These are phyloP conservation scores for Schizopygopsis pylzovi DNA, from an alignment of 2,797 vertebrate species.

Conservation along the genomic window DNA sequence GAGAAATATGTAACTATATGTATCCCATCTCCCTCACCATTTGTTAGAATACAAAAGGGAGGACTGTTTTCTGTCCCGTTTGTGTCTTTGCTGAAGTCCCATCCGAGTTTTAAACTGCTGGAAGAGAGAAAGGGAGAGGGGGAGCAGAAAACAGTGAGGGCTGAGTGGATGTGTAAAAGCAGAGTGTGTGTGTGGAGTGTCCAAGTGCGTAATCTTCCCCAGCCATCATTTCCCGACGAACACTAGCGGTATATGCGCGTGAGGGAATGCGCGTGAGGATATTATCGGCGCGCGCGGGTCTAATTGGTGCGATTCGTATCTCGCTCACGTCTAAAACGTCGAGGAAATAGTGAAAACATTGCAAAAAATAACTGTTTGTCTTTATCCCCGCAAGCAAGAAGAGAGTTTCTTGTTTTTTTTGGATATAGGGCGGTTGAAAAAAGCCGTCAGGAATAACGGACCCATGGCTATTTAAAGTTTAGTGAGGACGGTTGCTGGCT, in stretches of 20 bases:
- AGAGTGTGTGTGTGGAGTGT: slow-evolving; percentile 64
- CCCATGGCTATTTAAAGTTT: slow-evolving; percentile 68
- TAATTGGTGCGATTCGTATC: slow-evolving; percentile 72
- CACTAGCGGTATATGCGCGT: slow-evolving; percentile 70
- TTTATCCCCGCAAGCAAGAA: slow-evolving; percentile 55
- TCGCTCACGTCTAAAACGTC: slow-evolving; percentile 65
- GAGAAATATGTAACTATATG: not conserved
- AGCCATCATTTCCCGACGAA: slow-evolving; percentile 71
- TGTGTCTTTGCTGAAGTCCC: slow-evolving; percentile 21
- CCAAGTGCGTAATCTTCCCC: slow-evolving; percentile 74
- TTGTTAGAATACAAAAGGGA: not conserved
- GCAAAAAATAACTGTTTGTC: slow-evolving; percentile 48
- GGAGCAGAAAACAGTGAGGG: slow-evolving; percentile 26
- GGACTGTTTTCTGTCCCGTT: slow-evolving; percentile 26
- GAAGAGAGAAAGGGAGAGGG: slow-evolving; percentile 24
- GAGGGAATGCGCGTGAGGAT: slow-evolving; percentile 68
- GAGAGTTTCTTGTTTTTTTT: slow-evolving; percentile 39
- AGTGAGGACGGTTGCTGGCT: slow-evolving; percentile 42
- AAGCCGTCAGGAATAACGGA: slow-evolving; percentile 48
- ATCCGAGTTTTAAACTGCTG: slow-evolving; percentile 24
- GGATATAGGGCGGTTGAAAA: slow-evolving; percentile 59
- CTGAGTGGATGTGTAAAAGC: slow-evolving; percentile 29
- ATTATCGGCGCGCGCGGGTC: slow-evolving; percentile 67
- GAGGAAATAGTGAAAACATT: slow-evolving; percentile 42
- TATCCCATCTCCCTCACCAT: not conserved